Percentiles rank a stretch among this genome's conserved stretches.
Evolutionary conservation across 1,140 invertebrate species (phyloP).

Genomic region (Caenorhabditis brenneri): DNA sequence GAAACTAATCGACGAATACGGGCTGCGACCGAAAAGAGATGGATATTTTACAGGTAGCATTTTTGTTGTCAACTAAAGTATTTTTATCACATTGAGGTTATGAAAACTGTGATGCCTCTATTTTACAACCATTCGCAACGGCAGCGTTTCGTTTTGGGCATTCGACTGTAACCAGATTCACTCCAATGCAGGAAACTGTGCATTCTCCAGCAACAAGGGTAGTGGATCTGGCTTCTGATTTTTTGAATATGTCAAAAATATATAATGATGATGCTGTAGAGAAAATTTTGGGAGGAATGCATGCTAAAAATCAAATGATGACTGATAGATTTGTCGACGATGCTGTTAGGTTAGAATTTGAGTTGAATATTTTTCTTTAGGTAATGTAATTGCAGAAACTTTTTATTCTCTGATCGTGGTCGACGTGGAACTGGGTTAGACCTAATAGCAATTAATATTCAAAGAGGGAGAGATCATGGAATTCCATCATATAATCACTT

Average conservation of each 20-base stretch:
- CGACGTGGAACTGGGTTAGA: constrained; percentile 75
- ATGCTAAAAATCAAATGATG: constrained; percentile 55
- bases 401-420: constrained; percentile 61
- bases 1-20: constrained; percentile 56
- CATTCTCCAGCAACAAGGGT: constrained; percentile 56
- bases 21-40: constrained; percentile 37
- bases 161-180: constrained; percentile 72
- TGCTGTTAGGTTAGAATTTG: neutral
- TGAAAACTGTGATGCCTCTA: constrained; percentile 67
- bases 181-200: constrained; percentile 53
- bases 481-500: constrained; percentile 71
- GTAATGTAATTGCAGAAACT: constrained; percentile 54
- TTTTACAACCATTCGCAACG: constrained; percentile 67
- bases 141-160: constrained; percentile 76
- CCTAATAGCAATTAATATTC: constrained; percentile 78
- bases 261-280: constrained; percentile 63
- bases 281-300: constrained; percentile 64
- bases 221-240: constrained; percentile 63
- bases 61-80: constrained; percentile 46
- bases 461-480: constrained; percentile 80
- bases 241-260: constrained; percentile 64
- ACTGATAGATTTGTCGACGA: constrained; percentile 13
- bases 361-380: neutral
- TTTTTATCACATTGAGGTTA: constrained; percentile 61
- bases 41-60: constrained; percentile 57